Percentiles rank a stretch among this genome's conserved stretches.
Conservation (phyloP, 2,888 invertebrate genomes). For the Sthenelais limicola region DNA sequence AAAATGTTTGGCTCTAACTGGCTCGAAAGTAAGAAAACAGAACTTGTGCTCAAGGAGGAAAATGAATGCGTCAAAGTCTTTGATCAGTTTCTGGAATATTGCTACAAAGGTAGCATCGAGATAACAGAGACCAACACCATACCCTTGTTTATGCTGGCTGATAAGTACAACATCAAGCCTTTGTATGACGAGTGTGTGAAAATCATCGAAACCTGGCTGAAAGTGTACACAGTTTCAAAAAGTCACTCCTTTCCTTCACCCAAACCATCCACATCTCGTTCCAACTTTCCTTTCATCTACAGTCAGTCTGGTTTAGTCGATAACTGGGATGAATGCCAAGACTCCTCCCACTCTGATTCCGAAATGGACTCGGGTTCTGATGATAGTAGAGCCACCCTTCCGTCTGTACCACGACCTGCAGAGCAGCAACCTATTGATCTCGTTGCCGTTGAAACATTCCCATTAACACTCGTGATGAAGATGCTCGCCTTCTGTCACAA, state of each 20-base stretch:
- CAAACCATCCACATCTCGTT: not conserved
- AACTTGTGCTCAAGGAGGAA: constrained; percentile 55
- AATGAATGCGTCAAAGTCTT: constrained; percentile 66
- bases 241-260: constrained; percentile 9
- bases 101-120: constrained; percentile 69
- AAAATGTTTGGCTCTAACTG: constrained; percentile 49
- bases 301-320: not conserved
- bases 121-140: constrained; percentile 67
- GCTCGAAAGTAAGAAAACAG: constrained; percentile 40
- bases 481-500: constrained; percentile 49
- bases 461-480: constrained; percentile 47
- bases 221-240: constrained; percentile 47
- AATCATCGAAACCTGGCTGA: constrained; percentile 51
- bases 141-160: constrained; percentile 65
- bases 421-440: constrained; percentile 34
- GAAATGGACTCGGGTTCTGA: not conserved
- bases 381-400: not conserved
- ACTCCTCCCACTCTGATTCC: constrained; percentile 24
- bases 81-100: constrained; percentile 67
- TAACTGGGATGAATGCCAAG: not conserved
- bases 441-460: constrained; percentile 51
- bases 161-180: constrained; percentile 65
- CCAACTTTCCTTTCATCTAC: not conserved
- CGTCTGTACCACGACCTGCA: not conserved
- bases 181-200: constrained; percentile 64